phyloP scores from a whole-genome alignment of 2,888 invertebrate genomes.

The Chromoteleia sp. region DNA sequence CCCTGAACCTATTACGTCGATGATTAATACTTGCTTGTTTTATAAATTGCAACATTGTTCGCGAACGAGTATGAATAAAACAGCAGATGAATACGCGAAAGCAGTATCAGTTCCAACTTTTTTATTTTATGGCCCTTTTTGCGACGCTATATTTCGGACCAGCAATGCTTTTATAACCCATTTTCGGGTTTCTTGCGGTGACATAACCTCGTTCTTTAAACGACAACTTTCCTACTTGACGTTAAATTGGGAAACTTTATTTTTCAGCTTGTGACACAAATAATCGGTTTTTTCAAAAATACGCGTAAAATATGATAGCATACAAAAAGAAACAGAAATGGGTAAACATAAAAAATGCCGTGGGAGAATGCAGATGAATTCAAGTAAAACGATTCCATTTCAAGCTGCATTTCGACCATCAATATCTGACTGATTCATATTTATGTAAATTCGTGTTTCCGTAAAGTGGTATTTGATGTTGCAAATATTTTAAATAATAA shows the following conservation, averaged over 20 bases:
- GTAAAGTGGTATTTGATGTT: conserved; percentile 21
- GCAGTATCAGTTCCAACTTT: conserved; percentile 45
- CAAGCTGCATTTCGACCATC: conserved; percentile 13
- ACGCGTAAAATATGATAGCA: conserved; percentile 16
- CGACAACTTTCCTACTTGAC: conserved; percentile 19
- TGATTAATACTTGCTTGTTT: conserved; percentile 54
- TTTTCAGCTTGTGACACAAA: conserved; percentile 6
- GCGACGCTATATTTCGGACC: conserved; percentile 19
- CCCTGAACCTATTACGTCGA: conserved; percentile 41
- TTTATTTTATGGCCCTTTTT: conserved; percentile 47
- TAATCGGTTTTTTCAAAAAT: neutral
- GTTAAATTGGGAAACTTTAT: conserved; percentile 11
- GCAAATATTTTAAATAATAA: neutral
- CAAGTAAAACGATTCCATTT: conserved; percentile 8
- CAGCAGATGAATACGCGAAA: conserved; percentile 19
- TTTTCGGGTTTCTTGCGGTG: conserved; percentile 34
- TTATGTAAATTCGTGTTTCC: conserved; percentile 24
- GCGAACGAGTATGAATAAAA: conserved; percentile 42
- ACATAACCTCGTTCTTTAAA: conserved; percentile 40
- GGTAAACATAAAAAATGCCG: conserved; percentile 1
- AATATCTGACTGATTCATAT: conserved; percentile 32
- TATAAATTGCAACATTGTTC: conserved; percentile 58
- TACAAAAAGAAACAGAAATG: conserved; percentile 2
- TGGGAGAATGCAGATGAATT: conserved; percentile 19
- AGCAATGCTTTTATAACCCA: conserved; percentile 34